Percentiles rank a stretch among this genome's conserved stretches.
These are phyloP conservation scores for Onychomys leucogaster DNA, from an alignment of 2,797 vertebrate genomes.

Conservation along the genomic window DNA sequence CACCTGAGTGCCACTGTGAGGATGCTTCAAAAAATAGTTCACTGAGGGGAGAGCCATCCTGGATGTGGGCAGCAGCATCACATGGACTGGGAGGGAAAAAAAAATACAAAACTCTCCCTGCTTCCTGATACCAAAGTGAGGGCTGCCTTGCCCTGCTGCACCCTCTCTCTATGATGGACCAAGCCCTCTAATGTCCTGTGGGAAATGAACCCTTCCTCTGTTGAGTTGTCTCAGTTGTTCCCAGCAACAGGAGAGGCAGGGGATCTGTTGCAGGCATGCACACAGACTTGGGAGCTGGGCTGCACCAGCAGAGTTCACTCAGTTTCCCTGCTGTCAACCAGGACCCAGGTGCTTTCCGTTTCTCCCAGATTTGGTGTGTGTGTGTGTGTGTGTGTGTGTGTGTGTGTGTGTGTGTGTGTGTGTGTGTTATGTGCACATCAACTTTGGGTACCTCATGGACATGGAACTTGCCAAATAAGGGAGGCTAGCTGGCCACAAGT, in stretches of 20 bases:
- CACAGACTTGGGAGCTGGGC: background rate
- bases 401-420: too few relatives aligned
- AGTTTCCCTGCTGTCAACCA: accelerated
- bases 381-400: background rate
- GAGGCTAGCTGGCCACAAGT: background rate
- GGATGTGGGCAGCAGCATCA: background rate
- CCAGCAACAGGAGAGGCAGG: background rate
- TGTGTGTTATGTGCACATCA: background rate
- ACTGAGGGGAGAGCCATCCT: background rate
- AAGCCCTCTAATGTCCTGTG: background rate
- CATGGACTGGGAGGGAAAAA: background rate
- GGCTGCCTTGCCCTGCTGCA: background rate
- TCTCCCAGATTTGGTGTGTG: background rate
- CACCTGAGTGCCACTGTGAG: background rate
- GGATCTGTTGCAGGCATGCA: background rate
- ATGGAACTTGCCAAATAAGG: too few relatives aligned
- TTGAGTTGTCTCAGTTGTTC: background rate
- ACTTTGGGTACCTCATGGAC: background rate
- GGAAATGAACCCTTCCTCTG: background rate
- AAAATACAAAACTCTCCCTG: background rate
- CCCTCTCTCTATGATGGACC: background rate
- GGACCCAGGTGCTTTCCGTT: accelerated
- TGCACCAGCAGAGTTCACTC: background rate
- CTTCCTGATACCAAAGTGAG: background rate
- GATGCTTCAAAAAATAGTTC: background rate